phyloP scores from a whole-genome alignment of 1,140 invertebrate species.

The Branchinecta lindahli region DNA sequence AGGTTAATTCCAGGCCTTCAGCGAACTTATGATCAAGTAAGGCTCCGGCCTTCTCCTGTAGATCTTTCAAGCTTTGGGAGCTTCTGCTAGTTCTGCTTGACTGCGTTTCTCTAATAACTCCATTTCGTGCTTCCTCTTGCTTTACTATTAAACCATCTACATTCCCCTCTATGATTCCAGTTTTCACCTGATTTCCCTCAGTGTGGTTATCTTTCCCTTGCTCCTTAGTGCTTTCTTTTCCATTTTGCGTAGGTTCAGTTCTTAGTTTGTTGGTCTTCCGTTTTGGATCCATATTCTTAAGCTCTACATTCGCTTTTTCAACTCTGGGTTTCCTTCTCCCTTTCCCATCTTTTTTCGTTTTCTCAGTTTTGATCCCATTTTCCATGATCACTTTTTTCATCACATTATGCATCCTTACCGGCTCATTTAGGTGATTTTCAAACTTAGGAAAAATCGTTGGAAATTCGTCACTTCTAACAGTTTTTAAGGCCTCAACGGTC shows the following conservation, averaged over 20 bases:
- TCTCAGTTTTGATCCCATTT: constrained; percentile 16
- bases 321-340: constrained; percentile 11
- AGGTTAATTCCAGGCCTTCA: constrained; percentile 62
- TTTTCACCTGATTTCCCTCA: too few relatives aligned
- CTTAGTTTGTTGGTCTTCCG: too few relatives aligned
- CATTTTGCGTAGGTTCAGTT: too few relatives aligned
- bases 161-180: too few relatives aligned
- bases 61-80: constrained; percentile 15
- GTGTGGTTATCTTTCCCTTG: too few relatives aligned
- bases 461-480: constrained; percentile 19
- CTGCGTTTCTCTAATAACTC: constrained; percentile 30
- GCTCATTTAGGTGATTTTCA: constrained; percentile 69
- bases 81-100: constrained; percentile 10
- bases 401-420: constrained; percentile 69
- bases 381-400: constrained; percentile 49
- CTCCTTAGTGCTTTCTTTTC: too few relatives aligned
- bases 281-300: too few relatives aligned
- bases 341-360: constrained; percentile 21
- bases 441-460: constrained; percentile 33
- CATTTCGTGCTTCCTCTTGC: too few relatives aligned
- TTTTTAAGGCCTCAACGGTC: constrained; percentile 41
- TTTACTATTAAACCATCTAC: too few relatives aligned
- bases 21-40: constrained; percentile 48
- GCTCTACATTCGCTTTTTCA: too few relatives aligned
- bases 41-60: neutral